A percentile compares a stretch with the other conserved stretches of the same genome.
Conservation (phyloP, 2,113 vertebrate species). For the Hippocampus comes region DNA sequence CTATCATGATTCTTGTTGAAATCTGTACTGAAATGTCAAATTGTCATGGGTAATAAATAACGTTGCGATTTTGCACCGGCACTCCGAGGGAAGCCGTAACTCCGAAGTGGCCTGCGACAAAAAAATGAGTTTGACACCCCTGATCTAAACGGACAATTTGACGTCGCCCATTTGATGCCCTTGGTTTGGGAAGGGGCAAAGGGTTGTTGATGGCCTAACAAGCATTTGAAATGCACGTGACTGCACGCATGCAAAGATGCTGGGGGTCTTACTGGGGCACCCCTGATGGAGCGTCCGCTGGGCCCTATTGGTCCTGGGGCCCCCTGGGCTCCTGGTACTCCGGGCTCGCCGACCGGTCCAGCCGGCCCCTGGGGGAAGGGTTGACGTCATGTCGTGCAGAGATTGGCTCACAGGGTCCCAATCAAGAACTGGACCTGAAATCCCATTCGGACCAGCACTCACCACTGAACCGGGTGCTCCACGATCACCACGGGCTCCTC, state of each 20-base stretch:
- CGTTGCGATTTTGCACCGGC: no score
- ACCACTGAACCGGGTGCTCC: slow-evolving; percentile 88
- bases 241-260: background rate
- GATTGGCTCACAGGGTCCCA: no score
- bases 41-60: no score
- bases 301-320: slow-evolving; percentile 89
- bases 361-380: slow-evolving; percentile 77
- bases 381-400: background rate
- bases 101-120: no score
- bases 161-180: no score
- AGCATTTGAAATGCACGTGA: background rate
- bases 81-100: no score
- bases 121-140: no score
- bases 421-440: background rate
- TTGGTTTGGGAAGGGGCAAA: no score
- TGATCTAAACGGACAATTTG: no score
- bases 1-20: no score
- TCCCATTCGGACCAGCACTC: slow-evolving; percentile 8
- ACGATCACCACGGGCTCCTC: slow-evolving; percentile 87
- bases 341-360: slow-evolving; percentile 84
- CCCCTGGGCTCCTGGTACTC: slow-evolving; percentile 83
- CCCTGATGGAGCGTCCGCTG: slow-evolving; percentile 91
- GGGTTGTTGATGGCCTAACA: no score
- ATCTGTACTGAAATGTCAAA: no score
- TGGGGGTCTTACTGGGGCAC: slow-evolving; percentile 77